Percentiles rank a stretch among this genome's conserved stretches.
Evolutionary conservation across 2,113 vertebrate genomes (phyloP).

Genomic region (Mystacornis crossleyi): DNA sequence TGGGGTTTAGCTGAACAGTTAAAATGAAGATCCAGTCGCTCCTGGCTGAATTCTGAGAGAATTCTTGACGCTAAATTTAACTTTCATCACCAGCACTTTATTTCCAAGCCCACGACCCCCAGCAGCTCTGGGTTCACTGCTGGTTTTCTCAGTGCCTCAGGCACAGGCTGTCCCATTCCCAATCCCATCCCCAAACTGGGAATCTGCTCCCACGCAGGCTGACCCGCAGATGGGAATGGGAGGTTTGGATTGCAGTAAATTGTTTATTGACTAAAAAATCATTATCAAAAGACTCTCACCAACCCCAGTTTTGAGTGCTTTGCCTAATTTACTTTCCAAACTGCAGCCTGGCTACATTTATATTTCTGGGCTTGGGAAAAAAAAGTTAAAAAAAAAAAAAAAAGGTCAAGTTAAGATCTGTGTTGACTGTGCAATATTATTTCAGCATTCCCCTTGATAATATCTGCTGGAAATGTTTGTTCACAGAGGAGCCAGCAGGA

Average conservation of each 20-base stretch:
- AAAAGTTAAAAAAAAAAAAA: background rate
- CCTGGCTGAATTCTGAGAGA: background rate
- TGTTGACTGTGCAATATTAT: background rate
- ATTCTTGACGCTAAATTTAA: background rate
- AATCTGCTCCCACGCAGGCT: background rate
- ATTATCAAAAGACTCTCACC: background rate
- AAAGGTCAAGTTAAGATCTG: background rate
- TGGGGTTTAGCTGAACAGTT: background rate
- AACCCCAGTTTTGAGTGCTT: background rate
- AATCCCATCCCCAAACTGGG: background rate
- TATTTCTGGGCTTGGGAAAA: background rate
- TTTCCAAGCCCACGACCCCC: background rate
- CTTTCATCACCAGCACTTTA: background rate
- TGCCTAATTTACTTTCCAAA: background rate
- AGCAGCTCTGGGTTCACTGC: background rate
- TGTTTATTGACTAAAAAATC: background rate
- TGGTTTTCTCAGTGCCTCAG: background rate
- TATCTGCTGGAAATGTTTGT: background rate
- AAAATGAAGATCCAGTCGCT: background rate
- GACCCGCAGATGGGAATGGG: background rate
- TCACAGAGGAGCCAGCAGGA: background rate
- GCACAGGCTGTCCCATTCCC: background rate
- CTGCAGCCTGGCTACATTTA: background rate
- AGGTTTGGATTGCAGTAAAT: background rate
- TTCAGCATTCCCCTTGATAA: background rate